A percentile compares a stretch with the other conserved stretches of the same genome.
Evolutionary conservation across 2,797 vertebrate genomes (phyloP).

Genomic region (Hoplostethus mediterraneus): DNA sequence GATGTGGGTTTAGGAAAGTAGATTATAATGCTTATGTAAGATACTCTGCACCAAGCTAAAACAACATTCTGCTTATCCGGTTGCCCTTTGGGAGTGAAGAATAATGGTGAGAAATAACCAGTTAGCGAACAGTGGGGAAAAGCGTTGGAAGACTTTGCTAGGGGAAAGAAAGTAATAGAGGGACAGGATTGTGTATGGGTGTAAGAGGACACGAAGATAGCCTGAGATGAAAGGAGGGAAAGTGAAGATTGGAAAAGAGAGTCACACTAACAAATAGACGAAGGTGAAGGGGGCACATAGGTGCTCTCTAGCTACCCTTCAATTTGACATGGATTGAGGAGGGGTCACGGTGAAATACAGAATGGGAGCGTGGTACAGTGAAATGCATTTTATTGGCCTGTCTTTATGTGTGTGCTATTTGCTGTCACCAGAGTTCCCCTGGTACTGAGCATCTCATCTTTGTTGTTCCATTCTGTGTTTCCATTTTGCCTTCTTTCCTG

Average conservation of each 20-base stretch:
- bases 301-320: not conserved
- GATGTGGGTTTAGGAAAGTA: conserved; percentile 62
- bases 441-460: conserved; percentile 4
- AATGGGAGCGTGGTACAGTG: not conserved
- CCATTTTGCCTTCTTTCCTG: conserved; percentile 11
- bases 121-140: not conserved
- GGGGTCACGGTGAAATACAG: not conserved
- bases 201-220: not conserved
- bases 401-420: not conserved
- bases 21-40: conserved; percentile 69
- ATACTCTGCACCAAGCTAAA: conserved; percentile 48
- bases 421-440: not conserved
- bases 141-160: not conserved
- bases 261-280: not conserved
- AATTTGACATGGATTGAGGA: conserved; percentile 1
- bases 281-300: not conserved
- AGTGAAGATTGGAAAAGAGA: not conserved
- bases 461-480: conserved; percentile 21
- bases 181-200: not conserved
- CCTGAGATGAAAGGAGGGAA: conserved; percentile 9
- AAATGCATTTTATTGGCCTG: not conserved
- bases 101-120: conserved; percentile 1
- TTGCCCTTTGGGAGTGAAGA: conserved; percentile 20
- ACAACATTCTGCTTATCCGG: conserved; percentile 53
- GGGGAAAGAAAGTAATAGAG: conserved; percentile 8